Conservation (phyloP, 2,797 vertebrate genomes). For the Macropodus opercularis region DNA sequence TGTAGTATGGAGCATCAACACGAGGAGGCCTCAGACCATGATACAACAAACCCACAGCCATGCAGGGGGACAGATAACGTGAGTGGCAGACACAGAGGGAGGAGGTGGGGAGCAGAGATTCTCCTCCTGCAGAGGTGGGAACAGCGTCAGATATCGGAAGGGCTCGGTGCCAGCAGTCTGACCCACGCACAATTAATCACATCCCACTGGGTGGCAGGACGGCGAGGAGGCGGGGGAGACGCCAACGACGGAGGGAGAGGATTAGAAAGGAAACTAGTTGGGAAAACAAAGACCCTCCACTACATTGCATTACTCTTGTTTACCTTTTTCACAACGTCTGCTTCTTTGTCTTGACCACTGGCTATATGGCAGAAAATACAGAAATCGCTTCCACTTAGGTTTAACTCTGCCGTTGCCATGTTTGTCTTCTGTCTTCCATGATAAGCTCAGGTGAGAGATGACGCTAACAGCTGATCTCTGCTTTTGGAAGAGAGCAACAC, state of each 20-base stretch:
- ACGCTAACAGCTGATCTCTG: too few relatives aligned
- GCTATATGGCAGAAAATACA: slow-evolving; percentile 71
- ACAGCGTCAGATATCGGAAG: slow-evolving; percentile 37
- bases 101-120: neutral
- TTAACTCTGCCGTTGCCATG: too few relatives aligned
- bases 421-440: too few relatives aligned
- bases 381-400: accelerated
- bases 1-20: neutral
- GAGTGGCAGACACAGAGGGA: neutral
- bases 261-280: too few relatives aligned
- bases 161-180: slow-evolving; percentile 54
- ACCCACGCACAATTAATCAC: slow-evolving; percentile 76
- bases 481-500: too few relatives aligned
- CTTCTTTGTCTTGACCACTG: slow-evolving; percentile 32
- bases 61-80: slow-evolving; percentile 17
- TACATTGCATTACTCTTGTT: too few relatives aligned
- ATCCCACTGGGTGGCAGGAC: slow-evolving; percentile 64
- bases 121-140: slow-evolving; percentile 44
- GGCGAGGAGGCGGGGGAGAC: slow-evolving; percentile 44
- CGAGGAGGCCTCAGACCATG: neutral
- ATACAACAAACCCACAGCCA: neutral
- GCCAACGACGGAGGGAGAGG: too few relatives aligned
- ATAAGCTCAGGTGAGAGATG: too few relatives aligned
- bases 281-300: too few relatives aligned
- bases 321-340: slow-evolving; percentile 59